These are phyloP conservation scores for Grantiella picta DNA, from an alignment of 2,113 vertebrate species.

Conservation along the genomic window DNA sequence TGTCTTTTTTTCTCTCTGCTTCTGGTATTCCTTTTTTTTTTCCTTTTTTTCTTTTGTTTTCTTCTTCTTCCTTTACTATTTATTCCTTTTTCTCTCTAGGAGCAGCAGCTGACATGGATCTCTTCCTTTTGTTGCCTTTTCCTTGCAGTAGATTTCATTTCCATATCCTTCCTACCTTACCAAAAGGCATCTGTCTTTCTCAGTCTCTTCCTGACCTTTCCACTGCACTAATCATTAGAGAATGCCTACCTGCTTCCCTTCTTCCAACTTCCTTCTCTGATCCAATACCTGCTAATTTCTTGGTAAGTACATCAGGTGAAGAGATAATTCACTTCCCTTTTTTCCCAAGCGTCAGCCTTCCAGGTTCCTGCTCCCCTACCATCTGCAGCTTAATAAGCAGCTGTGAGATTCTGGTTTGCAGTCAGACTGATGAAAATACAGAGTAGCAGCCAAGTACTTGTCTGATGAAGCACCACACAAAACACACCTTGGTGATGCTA, in stretches of 20 bases:
- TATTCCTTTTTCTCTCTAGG: constrained; percentile 53
- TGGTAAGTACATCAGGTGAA: constrained; percentile 40
- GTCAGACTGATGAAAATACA: neutral
- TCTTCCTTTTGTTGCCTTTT: constrained; percentile 30
- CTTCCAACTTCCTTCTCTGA: constrained; percentile 67
- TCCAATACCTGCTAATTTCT: constrained; percentile 6
- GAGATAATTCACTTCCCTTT: neutral
- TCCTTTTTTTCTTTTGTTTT: neutral
- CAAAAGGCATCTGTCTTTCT: neutral
- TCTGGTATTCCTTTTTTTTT: neutral
- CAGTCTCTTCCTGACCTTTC: neutral
- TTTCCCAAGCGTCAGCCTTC: neutral
- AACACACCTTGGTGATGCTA: neutral
- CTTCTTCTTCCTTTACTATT: constrained; percentile 5
- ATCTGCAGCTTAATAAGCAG: neutral
- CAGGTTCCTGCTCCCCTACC: neutral
- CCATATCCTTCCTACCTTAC: neutral
- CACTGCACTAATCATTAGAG: constrained; percentile 28
- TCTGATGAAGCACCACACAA: neutral
- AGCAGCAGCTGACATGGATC: constrained; percentile 21
- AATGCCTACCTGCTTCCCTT: constrained; percentile 21
- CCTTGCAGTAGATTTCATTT: constrained; percentile 17
- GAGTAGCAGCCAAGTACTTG: neutral
- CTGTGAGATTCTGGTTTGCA: neutral
- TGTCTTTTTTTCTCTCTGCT: neutral